Percentiles rank a stretch among this genome's conserved stretches.
phyloP scores from a whole-genome alignment of 2,797 vertebrate genomes.

The Molossus alvarezi region DNA sequence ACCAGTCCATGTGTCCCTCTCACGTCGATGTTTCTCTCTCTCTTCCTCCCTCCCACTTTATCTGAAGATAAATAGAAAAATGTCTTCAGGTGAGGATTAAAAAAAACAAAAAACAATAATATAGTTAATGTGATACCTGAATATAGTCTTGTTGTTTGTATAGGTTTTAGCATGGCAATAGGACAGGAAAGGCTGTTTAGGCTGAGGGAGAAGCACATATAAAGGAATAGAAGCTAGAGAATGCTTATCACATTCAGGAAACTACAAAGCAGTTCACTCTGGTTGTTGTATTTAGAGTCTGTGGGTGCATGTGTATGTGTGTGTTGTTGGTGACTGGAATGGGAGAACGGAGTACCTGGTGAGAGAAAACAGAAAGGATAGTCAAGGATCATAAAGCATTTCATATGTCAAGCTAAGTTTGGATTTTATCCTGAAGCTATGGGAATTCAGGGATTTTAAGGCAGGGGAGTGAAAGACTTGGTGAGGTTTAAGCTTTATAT shows the following conservation, averaged over 20 bases:
- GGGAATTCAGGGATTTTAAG: neutral
- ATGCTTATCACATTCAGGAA: neutral
- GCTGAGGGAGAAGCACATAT: neutral
- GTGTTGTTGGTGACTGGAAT: neutral
- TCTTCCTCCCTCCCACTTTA: too few relatives aligned
- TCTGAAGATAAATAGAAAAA: too few relatives aligned
- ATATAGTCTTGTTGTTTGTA: conserved; percentile 23
- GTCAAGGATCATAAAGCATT: neutral
- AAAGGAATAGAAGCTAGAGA: neutral
- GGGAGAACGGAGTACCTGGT: neutral
- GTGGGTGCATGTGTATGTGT: neutral
- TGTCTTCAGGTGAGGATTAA: too few relatives aligned
- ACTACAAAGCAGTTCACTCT: neutral
- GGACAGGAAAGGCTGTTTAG: neutral
- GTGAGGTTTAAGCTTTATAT: conserved; percentile 20
- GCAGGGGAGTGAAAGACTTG: neutral
- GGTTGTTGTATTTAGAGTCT: neutral
- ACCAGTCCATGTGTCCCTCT: neutral
- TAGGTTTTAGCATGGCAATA: conserved; percentile 1
- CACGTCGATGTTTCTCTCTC: neutral
- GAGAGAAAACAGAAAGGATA: neutral
- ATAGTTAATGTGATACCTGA: neutral
- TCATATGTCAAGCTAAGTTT: neutral
- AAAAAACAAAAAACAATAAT: neutral
- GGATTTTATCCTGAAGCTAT: neutral